Base-by-base conservation (phyloP, 1,140 invertebrate species). In the Neodiprion fabricii region DNA sequence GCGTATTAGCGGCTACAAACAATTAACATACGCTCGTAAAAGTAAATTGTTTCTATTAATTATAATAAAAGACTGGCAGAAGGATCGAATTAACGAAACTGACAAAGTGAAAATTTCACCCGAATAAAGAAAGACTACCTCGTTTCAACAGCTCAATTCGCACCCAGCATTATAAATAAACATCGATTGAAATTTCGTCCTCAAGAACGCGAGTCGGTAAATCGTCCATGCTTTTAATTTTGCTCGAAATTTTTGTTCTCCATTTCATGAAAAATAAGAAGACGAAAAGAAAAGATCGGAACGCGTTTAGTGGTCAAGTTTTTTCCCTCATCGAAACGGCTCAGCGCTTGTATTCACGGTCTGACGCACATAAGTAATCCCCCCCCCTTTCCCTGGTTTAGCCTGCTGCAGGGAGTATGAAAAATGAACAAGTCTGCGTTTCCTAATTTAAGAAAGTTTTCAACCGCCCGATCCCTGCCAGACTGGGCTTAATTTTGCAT, bases 11-110 rank as follows among this genome's bases (percentile, higher is more conserved):
- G 70, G 23, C 28, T 17, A 49, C 5, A 50, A 71, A 71, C 70
- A 50, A 47, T 71, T 71, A 71, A 71, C 50, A 50, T 23, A 40
- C 28, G 70, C 70, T 71, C 48, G 70, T 49, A 49, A 50, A n/a
- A 50, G 21, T 48, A 50, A 71, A 21, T 71, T 23, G 48, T 11
- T 14, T 28, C 47, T 1, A 71, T 71, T 71, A 71, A 71, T 71
- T 71, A 49, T 49, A 71, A 48, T 48, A 71, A 40, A 7, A 40
- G 28, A 5, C 28, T 40, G 70, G 21, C 0, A 12, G 17, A 69
- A 21, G 67, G 40, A 69, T 69, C 40, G 7, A 7, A 69, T 69
- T 23, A 69, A 69, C n/a, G 67, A 69, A 47, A 69, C 40, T 47
- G 67, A 7, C 40, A 14, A 69, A 11, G 40, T 69, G 12, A 47